Base-by-base conservation (phyloP, 2,113 vertebrate species). In the Antechinus flavipes region DNA sequence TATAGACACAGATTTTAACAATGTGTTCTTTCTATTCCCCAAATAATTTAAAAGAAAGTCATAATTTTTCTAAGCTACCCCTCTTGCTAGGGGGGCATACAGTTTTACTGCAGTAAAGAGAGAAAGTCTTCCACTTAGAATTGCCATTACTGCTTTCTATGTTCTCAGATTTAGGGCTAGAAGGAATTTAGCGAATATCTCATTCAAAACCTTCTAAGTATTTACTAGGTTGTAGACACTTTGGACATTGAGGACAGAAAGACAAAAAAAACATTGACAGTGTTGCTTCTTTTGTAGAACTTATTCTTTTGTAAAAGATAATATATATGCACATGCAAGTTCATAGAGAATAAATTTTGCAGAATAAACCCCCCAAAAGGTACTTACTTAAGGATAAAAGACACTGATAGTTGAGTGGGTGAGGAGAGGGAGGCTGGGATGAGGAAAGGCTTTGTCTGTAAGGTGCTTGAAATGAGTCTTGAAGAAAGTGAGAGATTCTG, bases 21-120 rank as follows among this genome's bases (percentile, higher is more conserved):
- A 52, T 91, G 35, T 42, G 27, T 61, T 90, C 90, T 26, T 54
- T 56, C 91, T 2, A 42, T 84, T 22, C n/a, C 7, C n/a, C 68
- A 84, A 76, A 93, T 95, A 96, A 68, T 26, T n/a, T 9, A 55
- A 49, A 94, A 94, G 26, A 84, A 61, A n/a, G 49, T 49, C 26
- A 24, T 76, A 58, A 35, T 35, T 58, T 94, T 94, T 90, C 89
- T 94, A 96, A 50, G 27, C 1, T 30, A 0, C 50, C 92, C 96
- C 49, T 68, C 56, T 93, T 56, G 35, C 47, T 50, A 95, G 42
- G 30, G 91, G 94, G 89, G 26, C 8, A 68, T 90, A 35, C 52
- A 49, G 91, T 22, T 3, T 56, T 91, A 76, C 2, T 42, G 58
- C 12, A 10, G 22, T 2, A 11, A 95, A 8, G 50, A 93, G 9